Evolutionary conservation across 2,797 vertebrate species (phyloP), one percentile per base, ranked within the genome.

Genomic region (Eupleurogrammus muticus): DNA sequence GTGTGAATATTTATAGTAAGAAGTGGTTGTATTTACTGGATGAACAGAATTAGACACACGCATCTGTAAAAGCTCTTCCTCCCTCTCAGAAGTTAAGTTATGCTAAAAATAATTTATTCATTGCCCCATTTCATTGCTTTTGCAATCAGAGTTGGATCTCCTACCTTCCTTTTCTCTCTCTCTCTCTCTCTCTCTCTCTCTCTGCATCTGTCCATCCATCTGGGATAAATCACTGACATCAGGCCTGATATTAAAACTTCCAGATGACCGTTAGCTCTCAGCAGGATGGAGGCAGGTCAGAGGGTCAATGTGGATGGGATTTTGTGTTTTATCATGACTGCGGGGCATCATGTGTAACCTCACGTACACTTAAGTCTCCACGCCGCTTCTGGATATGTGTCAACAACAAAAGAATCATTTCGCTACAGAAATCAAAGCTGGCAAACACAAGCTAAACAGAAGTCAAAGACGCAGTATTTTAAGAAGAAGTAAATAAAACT

Each of bases 81-180:
- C 40, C n/a, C 42, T 52, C 48, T 61, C 14, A 46, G 66, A 82
- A 75, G 64, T 20, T 53, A 69, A 61, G 55, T 20, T 44, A n/a
- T 12, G 34, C 73, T 71, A 11, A 71, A n/a, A 62, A 84, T 85
- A 73, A 84, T 85, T 87, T 74, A 81, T 87, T 84, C 48, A 82
- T 73, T 60, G 60, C 13, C 0, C 9, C 7, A 23, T 70, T 79
- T 79, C 40, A 34, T 72, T 71, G 53, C 67, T 68, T 77, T 77
- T 35, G 59, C 50, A 70, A 62, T 72, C 40, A 23, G 19, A 65
- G 55, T 61, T 62, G 20, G 9, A 70, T 59, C 46, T n/a, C 5
- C 62, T 40, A 73, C 42, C 52, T 51, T 48, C 44, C 36, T 46
- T 32, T 40, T 64, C 47, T 44, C 48, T 28, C 28, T 28, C 28